Base-by-base conservation (phyloP, 2,888 invertebrate genomes). In the Volucella inflata region DNA sequence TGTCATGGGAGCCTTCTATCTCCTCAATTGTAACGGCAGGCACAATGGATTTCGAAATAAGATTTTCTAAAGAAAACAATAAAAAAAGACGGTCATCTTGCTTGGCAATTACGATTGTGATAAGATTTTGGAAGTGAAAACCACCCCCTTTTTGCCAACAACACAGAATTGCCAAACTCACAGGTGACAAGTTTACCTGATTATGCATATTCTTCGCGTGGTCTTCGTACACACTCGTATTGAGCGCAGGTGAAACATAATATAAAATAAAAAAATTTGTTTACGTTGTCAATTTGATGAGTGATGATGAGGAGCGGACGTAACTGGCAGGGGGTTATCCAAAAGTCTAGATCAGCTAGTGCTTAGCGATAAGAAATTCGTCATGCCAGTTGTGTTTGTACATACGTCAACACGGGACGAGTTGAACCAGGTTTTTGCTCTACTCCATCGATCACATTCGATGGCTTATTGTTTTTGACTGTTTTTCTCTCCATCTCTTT, bases 91-190 rank as follows among this genome's bases (percentile, higher is more conserved):
- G 46, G 46, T 21, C 30, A 60, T 51, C 36, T 40, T 65, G 55
- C 65, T 42, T 62, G 53, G 46, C 70, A 68, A 77, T 77, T 77
- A 77, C 12, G 12, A 11, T 12, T n/a, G 17, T 48, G 30, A 30
- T 30, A 6, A 30, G 30, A 30, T 30, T 3, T 4, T 30, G 30
- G 30, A 40, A 38, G 17, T 38, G 46, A 64, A 71, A 70, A 64
- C 70, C 70, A 78, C 76, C 76, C 76, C 76, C 50, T 76, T 76
- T 76, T 72, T 53, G 68, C 59, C 60, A 60, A 50, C 76, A 44
- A 59, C 14, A 50, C 55, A 57, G 8, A 16, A 8, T 17, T 8
- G n/a, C 36, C 36, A 55, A 36, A 21, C 1, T 6, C 11, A 11
- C 10, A n/a, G n/a, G 8, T 68, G 55, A 55, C 46, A 30, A 30